Base-by-base conservation (phyloP, 2,888 invertebrate species). In the Leucophora obtusa region DNA sequence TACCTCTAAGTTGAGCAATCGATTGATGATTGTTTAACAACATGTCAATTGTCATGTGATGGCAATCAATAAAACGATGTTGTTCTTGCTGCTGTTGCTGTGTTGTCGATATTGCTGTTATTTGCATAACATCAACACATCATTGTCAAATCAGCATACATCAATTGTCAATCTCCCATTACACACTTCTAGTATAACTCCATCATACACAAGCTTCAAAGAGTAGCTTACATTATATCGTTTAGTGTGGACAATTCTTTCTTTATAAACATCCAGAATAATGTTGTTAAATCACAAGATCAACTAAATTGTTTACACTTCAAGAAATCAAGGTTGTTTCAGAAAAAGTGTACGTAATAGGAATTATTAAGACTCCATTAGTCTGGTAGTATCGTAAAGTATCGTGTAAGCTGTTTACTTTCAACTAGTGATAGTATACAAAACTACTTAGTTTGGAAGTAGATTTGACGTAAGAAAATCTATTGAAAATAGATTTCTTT, bases 141-240 rank as follows among this genome's bases (percentile, higher is more conserved):
- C 77, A 81, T 63, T 81, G 81, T 81, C 81, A 81, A 81, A 77
- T 81, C 81, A 81, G 81, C 81, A 81, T 81, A 81, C 77, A 81
- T 81, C 81, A 81, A 28, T 77, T 81, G 81, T 81, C 81, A 77
- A 73, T 73, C 70, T 69, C 53, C 28, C 62, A 50, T 35, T 5
- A 14, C 47, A 59, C 28, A 28, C 28, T 28, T 28, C 28, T 28
- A 28, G 6, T 6, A 28, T 28, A 28, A 3, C 58, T 50, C 51
- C 56, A 43, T 47, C 33, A 60, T 15, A 15, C 10, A 38, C 10
- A 7, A 14, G 24, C 21, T 17, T 35, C 17, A 53, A 28, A 28
- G 7, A 28, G 17, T 11, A 24, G 43, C 35, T 60, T 78, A 68
- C 66, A 72, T 66, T 54, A 60, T 54, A 60, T 54, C 54, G 51